These are phyloP conservation scores for Osedax frankpressi DNA, from an alignment of 2,888 invertebrate genomes.

Conservation along the genomic window DNA sequence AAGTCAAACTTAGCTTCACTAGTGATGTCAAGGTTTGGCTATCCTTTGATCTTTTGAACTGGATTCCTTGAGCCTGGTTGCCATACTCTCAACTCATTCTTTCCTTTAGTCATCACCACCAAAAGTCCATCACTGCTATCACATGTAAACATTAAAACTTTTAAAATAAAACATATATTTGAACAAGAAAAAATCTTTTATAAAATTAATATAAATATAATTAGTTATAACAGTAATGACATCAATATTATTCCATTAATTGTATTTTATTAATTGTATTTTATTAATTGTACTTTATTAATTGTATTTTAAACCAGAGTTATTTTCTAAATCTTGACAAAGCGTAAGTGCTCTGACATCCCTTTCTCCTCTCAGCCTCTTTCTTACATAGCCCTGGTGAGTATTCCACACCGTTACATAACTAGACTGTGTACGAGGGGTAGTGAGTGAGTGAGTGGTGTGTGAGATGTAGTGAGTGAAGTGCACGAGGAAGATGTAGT, in stretches of 20 bases:
- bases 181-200: too few relatives aligned
- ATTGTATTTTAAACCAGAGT: neutral
- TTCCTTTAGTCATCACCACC: slow-evolving; percentile 38
- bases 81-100: slow-evolving; percentile 39
- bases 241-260: too few relatives aligned
- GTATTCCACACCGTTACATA: slow-evolving; percentile 44
- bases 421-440: slow-evolving; percentile 26
- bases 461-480: too few relatives aligned
- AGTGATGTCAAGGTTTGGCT: slow-evolving; percentile 32
- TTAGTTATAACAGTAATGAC: too few relatives aligned
- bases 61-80: slow-evolving; percentile 28
- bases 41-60: slow-evolving; percentile 31
- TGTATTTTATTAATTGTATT: too few relatives aligned
- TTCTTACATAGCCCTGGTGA: slow-evolving; percentile 32
- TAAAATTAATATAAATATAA: too few relatives aligned
- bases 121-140: slow-evolving; percentile 34
- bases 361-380: slow-evolving; percentile 36
- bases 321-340: neutral
- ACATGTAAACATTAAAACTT: too few relatives aligned
- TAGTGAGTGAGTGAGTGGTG: too few relatives aligned
- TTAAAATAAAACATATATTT: too few relatives aligned
- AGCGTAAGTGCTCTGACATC: slow-evolving; percentile 40
- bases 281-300: too few relatives aligned
- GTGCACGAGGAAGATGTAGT: too few relatives aligned
- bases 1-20: slow-evolving; percentile 30